Percentiles rank a stretch among this genome's conserved stretches.
These are phyloP conservation scores for Papilio protenor DNA, from an alignment of 2,888 invertebrate genomes.

Conservation along the genomic window DNA sequence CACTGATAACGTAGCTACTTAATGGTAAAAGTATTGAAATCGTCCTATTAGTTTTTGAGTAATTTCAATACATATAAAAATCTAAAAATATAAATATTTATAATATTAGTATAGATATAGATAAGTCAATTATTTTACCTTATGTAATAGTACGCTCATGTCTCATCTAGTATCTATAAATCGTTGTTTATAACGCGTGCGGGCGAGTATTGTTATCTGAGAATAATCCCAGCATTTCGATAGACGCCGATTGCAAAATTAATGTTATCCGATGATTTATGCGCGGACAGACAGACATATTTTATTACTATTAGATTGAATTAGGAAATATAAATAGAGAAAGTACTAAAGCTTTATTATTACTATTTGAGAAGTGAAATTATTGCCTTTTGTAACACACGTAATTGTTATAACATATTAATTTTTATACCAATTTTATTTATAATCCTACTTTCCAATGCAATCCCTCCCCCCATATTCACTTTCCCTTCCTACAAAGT, in stretches of 20 bases:
- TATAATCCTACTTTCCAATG: too few relatives aligned
- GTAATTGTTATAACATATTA: too few relatives aligned
- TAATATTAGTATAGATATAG: background rate
- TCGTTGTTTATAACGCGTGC: conserved; percentile 25
- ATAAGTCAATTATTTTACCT: background rate
- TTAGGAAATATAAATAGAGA: conserved; percentile 2
- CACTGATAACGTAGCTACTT: too few relatives aligned
- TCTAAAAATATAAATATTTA: too few relatives aligned
- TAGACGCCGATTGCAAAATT: conserved; percentile 29
- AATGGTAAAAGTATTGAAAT: too few relatives aligned
- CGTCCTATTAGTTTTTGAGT: too few relatives aligned
- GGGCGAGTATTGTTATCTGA: conserved; percentile 13
- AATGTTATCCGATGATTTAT: conserved; percentile 31
- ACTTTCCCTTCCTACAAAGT: too few relatives aligned
- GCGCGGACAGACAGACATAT: conserved; percentile 22
- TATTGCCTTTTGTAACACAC: too few relatives aligned
- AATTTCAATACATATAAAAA: too few relatives aligned
- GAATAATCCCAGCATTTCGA: conserved; percentile 26
- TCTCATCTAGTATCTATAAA: conserved; percentile 9
- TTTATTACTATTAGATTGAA: conserved; percentile 23
- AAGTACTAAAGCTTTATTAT: background rate
- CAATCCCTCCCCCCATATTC: too few relatives aligned
- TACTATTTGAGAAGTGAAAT: background rate
- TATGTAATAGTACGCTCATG: background rate
- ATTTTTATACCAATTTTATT: too few relatives aligned